A percentile compares a stretch with the other conserved stretches of the same genome.
These are phyloP conservation scores for Odontamblyopus rebecca DNA, from an alignment of 2,797 vertebrate species.

Conservation along the genomic window DNA sequence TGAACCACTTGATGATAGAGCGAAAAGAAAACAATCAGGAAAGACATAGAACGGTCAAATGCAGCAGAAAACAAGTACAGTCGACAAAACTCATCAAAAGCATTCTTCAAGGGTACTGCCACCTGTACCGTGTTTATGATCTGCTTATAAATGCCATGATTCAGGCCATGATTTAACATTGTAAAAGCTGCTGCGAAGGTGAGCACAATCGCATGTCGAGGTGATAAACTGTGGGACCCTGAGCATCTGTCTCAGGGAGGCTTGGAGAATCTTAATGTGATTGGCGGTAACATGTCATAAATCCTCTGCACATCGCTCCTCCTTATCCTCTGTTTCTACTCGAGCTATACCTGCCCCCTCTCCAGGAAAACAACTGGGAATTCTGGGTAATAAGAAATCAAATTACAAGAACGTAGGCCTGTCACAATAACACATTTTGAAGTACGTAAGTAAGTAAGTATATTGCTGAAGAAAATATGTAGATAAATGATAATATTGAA, in stretches of 20 bases:
- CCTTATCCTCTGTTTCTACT: conserved; percentile 21
- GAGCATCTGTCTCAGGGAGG: conserved; percentile 59
- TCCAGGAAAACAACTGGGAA: conserved; percentile 24
- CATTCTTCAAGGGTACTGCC: conserved; percentile 6
- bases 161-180: conserved; percentile 49
- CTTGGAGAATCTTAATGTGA: conserved; percentile 60
- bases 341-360: conserved; percentile 17
- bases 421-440: no score
- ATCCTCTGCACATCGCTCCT: conserved; percentile 52
- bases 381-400: conserved; percentile 2
- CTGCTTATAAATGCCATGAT: conserved; percentile 50
- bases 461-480: neutral
- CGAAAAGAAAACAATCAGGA: conserved; percentile 18
- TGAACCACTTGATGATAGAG: conserved; percentile 1
- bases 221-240: conserved; percentile 56
- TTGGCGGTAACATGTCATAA: conserved; percentile 64
- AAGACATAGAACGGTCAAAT: conserved; percentile 16
- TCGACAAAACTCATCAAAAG: conserved; percentile 1
- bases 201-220: conserved; percentile 30
- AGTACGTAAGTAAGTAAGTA: no score
- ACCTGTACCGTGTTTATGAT: conserved; percentile 39
- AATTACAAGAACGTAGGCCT: neutral
- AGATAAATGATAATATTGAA: no score
- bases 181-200: conserved; percentile 24
- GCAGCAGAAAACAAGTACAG: conserved; percentile 11